Base-by-base conservation (phyloP, 64 coral and sea anemone species). In the Porites australiensis region DNA sequence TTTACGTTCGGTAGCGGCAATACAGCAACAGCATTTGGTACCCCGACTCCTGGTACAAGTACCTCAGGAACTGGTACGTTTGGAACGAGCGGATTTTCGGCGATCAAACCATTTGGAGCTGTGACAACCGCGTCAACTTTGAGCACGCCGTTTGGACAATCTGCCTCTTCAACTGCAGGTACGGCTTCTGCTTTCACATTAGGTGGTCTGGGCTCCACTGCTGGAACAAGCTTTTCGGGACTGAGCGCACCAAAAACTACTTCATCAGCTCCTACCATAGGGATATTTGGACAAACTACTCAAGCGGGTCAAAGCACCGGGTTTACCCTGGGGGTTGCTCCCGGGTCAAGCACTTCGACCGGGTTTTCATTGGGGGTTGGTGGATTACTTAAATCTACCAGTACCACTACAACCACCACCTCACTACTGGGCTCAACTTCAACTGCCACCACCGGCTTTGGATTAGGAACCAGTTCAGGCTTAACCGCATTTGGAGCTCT, bases 221-320 rank as follows among this genome's bases (percentile, higher is more conserved):
- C 74, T 7, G 21, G 50, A 13, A 57, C 82, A 8, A 67, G 44
- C 1, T 79, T 93, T 37, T 46, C 82, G 3, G 82, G 58, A 7
- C 77, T 93, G 79, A 85, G 52, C 51, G 71, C 83, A n/a, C 69
- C 82, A 20, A 88, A 83, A n/a, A 87, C 73, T 12, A n/a, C 47
- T 6, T 18, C 91, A 52, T 6, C 73, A 55, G 49, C 44, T 93
- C 54, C 83, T 11, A 74, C 86, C 21, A 6, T 88, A 9, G 86
- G 86, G 53, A 15, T 72, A 50, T 69, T 84, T 49, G 63, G 62
- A 84, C 81, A 84, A 46, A 68, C 81, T 16, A 84, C 45, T 87
- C 91, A 60, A 87, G 37, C 65, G 60, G 70, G 46, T 11, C 81
- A 84, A 49, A 84, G 81, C 47, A 52, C 62, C 13, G 81, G 19